These are phyloP conservation scores for Thaumatotibia leucotreta DNA, from an alignment of 1,140 invertebrate genomes.

Conservation along the genomic window DNA sequence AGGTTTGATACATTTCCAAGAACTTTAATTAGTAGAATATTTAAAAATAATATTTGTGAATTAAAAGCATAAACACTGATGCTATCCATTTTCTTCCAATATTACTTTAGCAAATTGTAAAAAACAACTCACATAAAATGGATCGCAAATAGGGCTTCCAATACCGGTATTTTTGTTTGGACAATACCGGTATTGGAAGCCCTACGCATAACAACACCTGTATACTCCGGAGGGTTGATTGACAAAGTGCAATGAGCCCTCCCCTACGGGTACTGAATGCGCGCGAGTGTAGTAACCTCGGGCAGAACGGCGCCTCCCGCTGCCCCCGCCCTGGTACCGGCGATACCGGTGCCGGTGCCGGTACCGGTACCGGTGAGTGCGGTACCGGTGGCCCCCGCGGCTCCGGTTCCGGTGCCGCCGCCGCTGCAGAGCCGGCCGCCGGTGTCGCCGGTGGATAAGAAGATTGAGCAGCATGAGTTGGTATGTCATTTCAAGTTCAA, in stretches of 20 bases:
- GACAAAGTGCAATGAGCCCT: slow-evolving; percentile 40
- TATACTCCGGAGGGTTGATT: slow-evolving; percentile 36
- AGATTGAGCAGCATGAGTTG: background rate
- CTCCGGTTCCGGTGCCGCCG: background rate
- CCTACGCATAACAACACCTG: background rate
- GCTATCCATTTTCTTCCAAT: too few relatives aligned
- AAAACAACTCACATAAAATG: too few relatives aligned
- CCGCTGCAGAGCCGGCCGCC: slow-evolving; percentile 3
- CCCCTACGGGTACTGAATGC: slow-evolving; percentile 43
- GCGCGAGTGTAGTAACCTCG: slow-evolving; percentile 38
- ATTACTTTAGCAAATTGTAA: too few relatives aligned
- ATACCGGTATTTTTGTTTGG: too few relatives aligned
- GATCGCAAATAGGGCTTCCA: too few relatives aligned
- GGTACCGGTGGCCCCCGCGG: background rate
- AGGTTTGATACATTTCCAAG: background rate
- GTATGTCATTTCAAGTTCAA: background rate
- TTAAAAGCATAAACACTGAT: too few relatives aligned
- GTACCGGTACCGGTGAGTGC: background rate
- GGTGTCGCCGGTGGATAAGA: background rate
- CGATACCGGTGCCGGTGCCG: slow-evolving; percentile 15
- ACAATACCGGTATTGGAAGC: too few relatives aligned
- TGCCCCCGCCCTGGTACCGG: slow-evolving; percentile 27
- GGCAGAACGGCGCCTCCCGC: slow-evolving; percentile 28
- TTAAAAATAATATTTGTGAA: too few relatives aligned
- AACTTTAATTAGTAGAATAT: too few relatives aligned